Conservation (phyloP, 37 sponge, comb jelly and placozoan species). For the Bolinopsis microptera region DNA sequence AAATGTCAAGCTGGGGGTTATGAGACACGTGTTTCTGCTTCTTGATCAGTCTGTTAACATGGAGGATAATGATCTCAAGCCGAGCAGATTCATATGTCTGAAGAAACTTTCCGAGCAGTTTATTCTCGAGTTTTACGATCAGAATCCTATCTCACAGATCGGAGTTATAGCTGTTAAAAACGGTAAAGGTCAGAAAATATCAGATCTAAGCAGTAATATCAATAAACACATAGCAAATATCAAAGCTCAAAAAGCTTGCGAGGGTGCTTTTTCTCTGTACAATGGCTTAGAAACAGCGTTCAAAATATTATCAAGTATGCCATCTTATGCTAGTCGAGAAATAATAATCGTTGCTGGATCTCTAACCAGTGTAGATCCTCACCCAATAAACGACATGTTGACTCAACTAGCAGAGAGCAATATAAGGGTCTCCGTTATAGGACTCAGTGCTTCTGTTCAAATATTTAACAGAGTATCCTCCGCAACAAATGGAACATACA, state of each 20-base stretch:
- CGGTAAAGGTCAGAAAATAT: conserved; percentile 79
- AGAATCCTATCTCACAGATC: conserved; percentile 95
- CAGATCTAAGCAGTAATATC: conserved; percentile 76
- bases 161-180: conserved; percentile 80
- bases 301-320: conserved; percentile 68
- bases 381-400: conserved; percentile 75
- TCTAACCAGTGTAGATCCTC: conserved; percentile 93
- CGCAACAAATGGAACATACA: conserved; percentile 78
- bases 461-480: conserved; percentile 82
- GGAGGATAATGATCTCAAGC: conserved; percentile 85
- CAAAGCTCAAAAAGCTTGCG: conserved; percentile 56
- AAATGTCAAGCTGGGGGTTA: conserved; percentile 66
- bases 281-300: conserved; percentile 74
- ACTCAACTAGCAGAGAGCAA: conserved; percentile 69
- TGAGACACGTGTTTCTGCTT: conserved; percentile 85
- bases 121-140: conserved; percentile 83
- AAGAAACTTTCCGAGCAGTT: conserved; percentile 79
- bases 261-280: conserved; percentile 74
- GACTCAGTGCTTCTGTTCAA: conserved; percentile 85
- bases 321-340: conserved; percentile 88
- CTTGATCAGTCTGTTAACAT: conserved; percentile 82
- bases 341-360: conserved; percentile 80
- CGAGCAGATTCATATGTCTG: conserved; percentile 71
- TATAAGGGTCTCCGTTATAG: conserved; percentile 81
- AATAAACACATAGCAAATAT: conserved; percentile 23